These are phyloP conservation scores for Stenotaenia linearis DNA, from an alignment of 2,888 invertebrate species.

Conservation along the genomic window DNA sequence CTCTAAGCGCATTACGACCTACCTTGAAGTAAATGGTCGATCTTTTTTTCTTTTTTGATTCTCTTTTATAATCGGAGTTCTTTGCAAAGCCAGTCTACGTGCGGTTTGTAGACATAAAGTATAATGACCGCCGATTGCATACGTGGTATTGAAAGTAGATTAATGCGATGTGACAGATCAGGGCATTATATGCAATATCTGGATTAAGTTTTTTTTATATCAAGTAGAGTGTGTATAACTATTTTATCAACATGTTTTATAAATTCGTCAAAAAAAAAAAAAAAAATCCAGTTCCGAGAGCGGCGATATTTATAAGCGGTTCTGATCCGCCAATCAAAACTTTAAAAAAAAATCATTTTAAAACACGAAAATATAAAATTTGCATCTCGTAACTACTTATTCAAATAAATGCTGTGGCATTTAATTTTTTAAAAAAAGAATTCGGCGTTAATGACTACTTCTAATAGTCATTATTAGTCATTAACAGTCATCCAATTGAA, in stretches of 20 bases:
- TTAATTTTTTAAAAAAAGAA: too few relatives aligned
- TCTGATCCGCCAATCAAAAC: too few relatives aligned
- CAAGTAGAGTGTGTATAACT: background rate
- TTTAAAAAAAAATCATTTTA: too few relatives aligned
- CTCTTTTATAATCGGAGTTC: background rate
- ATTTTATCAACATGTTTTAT: background rate
- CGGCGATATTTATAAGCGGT: too few relatives aligned
- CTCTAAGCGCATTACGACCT: background rate
- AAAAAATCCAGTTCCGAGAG: background rate
- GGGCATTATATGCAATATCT: background rate
- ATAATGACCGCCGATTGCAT: background rate
- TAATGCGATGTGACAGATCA: slow-evolving; percentile 7
- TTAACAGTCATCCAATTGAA: too few relatives aligned
- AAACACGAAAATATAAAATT: too few relatives aligned
- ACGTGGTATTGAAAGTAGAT: background rate
- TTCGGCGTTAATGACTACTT: too few relatives aligned
- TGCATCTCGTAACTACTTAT: too few relatives aligned
- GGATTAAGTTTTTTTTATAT: background rate
- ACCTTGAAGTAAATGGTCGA: background rate
- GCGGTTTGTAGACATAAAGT: slow-evolving; percentile 3
- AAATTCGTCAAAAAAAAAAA: background rate
- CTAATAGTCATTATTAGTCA: too few relatives aligned
- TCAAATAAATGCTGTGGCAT: too few relatives aligned
- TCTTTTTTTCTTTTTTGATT: background rate
- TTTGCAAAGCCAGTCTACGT: background rate